Percentiles rank a stretch among this genome's conserved stretches.
Evolutionary conservation across 2,113 vertebrate genomes (phyloP).

Genomic region (Phyllostomus hastatus): DNA sequence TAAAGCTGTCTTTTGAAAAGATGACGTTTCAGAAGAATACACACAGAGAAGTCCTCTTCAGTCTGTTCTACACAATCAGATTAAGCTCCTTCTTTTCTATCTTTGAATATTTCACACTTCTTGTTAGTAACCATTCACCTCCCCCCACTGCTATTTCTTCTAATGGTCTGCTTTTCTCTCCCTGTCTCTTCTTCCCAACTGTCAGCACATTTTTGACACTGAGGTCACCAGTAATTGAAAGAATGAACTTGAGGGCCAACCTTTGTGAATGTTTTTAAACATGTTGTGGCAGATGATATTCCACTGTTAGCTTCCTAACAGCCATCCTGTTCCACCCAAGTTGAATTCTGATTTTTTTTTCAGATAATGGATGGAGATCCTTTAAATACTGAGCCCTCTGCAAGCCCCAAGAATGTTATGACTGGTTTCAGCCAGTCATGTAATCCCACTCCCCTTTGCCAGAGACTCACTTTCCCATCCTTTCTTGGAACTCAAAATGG

Average conservation of each 20-base stretch:
- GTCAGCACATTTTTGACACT: slow-evolving; percentile 40
- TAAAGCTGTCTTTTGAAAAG: not conserved
- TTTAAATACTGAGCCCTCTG: not conserved
- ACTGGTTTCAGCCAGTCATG: not conserved
- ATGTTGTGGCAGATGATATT: not conserved
- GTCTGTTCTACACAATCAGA: not conserved
- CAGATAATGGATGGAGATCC: not conserved
- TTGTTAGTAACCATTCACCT: not conserved
- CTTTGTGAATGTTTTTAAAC: not conserved
- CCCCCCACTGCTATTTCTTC: not conserved
- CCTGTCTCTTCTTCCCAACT: not conserved
- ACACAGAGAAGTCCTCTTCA: not conserved
- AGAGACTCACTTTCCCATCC: not conserved
- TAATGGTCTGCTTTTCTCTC: not conserved
- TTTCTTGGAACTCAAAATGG: not conserved
- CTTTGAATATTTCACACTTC: not conserved
- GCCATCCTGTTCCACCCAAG: not conserved
- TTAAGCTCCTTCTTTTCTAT: not conserved
- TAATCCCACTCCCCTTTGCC: not conserved
- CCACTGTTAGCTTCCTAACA: not conserved
- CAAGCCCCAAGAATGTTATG: not conserved
- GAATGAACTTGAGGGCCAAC: not conserved
- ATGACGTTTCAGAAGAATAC: not conserved
- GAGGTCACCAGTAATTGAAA: slow-evolving; percentile 1
- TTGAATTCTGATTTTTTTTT: not conserved